phyloP scores from a whole-genome alignment of 2,888 invertebrate species.

The Lydus trimaculatus region DNA sequence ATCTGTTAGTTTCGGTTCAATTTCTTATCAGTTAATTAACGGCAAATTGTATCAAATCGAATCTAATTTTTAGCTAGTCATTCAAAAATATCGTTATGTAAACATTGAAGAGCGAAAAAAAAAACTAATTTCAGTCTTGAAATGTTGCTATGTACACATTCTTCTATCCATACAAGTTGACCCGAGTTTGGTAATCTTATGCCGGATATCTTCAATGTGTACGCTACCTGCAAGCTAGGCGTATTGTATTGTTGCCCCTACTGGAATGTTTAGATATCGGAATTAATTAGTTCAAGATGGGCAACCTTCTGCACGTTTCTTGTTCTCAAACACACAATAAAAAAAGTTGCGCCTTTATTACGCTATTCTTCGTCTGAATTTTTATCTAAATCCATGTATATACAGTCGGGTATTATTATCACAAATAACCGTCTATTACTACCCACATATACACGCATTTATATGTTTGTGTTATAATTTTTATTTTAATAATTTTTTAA shows the following conservation, averaged over 20 bases:
- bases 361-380: slow-evolving; percentile 36
- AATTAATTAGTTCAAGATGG: slow-evolving; percentile 51
- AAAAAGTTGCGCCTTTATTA: slow-evolving; percentile 36
- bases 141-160: no score
- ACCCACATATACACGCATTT: background rate
- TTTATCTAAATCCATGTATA: slow-evolving; percentile 9
- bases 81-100: no score
- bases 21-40: background rate
- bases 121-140: no score
- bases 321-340: slow-evolving; percentile 27
- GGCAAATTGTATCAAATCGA: background rate
- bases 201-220: slow-evolving; percentile 13
- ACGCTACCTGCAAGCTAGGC: slow-evolving; percentile 12
- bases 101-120: no score
- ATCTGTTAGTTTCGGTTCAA: background rate
- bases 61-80: background rate
- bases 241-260: slow-evolving; percentile 26
- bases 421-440: slow-evolving; percentile 1
- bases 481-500: background rate
- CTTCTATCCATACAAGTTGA: no score
- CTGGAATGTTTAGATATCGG: slow-evolving; percentile 50
- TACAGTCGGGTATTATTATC: background rate
- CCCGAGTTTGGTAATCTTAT: no score
- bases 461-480: background rate
- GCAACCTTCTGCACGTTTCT: slow-evolving; percentile 41